A percentile compares a stretch with the other conserved stretches of the same genome.
phyloP scores from a whole-genome alignment of 2,888 invertebrate genomes.

The Hypercompe scribonia region DNA sequence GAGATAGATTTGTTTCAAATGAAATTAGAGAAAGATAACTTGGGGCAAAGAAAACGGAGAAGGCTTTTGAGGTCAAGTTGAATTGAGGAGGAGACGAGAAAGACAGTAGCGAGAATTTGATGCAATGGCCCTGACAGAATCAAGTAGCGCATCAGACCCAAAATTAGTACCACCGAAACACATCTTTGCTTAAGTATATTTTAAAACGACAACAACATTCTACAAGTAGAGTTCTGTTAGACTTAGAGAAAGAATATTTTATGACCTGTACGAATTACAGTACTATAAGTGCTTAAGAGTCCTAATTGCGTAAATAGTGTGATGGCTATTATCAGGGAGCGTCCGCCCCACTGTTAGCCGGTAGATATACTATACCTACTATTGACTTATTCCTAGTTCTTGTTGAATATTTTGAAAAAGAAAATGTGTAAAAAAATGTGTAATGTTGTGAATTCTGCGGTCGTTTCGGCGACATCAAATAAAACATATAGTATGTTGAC shows the following conservation, averaged over 20 bases:
- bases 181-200: not conserved
- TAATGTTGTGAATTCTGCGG: slow-evolving; percentile 80
- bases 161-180: not conserved
- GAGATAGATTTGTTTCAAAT: too few species aligned
- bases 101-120: too few species aligned
- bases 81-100: too few species aligned
- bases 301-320: not conserved
- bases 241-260: not conserved
- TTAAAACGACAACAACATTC: not conserved
- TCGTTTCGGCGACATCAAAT: slow-evolving; percentile 72
- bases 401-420: slow-evolving; percentile 83
- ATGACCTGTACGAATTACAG: not conserved
- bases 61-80: too few species aligned
- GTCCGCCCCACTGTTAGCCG: slow-evolving; percentile 78
- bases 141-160: not conserved
- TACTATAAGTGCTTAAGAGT: not conserved
- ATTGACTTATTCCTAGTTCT: slow-evolving; percentile 84
- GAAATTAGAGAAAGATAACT: too few species aligned
- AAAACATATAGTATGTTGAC: slow-evolving; percentile 83
- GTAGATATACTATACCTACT: slow-evolving; percentile 79
- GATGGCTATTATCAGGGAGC: slow-evolving; percentile 57
- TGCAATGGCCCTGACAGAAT: too few species aligned
- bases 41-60: not conserved
- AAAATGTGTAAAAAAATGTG: slow-evolving; percentile 75
- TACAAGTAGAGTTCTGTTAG: not conserved